phyloP scores from a whole-genome alignment of 2,888 invertebrate genomes.

The Arge pagana region DNA sequence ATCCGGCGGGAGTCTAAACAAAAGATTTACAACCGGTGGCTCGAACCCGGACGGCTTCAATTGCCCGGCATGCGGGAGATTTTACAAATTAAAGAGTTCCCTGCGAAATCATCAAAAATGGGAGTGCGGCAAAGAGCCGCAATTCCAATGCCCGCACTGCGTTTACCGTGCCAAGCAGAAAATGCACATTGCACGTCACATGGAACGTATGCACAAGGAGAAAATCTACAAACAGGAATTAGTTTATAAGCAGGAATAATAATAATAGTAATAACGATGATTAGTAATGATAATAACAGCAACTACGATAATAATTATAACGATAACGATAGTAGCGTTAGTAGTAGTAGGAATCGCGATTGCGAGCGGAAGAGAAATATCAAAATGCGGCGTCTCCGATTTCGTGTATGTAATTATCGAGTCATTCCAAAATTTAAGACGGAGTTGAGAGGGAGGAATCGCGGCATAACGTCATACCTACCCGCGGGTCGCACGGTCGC shows the following conservation, averaged over 20 bases:
- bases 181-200: conserved; percentile 59
- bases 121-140: conserved; percentile 59
- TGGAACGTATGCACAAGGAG: conserved; percentile 61
- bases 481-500: too few species aligned
- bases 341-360: too few species aligned
- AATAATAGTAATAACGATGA: not conserved
- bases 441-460: too few species aligned
- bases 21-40: conserved; percentile 44
- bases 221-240: conserved; percentile 56
- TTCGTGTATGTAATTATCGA: too few species aligned
- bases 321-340: too few species aligned
- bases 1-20: conserved; percentile 50
- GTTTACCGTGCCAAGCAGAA: conserved; percentile 58
- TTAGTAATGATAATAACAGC: not conserved
- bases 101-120: conserved; percentile 57
- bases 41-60: conserved; percentile 65
- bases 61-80: conserved; percentile 81
- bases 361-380: conserved; percentile 19
- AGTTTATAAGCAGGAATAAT: conserved; percentile 40
- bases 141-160: conserved; percentile 58
- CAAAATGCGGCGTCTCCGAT: conserved; percentile 9
- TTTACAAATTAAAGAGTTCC: conserved; percentile 86
- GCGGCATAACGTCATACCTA: too few species aligned
- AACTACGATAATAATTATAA: conserved; percentile 12
- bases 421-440: too few species aligned